A percentile compares a stretch with the other conserved stretches of the same genome.
Evolutionary conservation across 1,140 invertebrate genomes (phyloP).

Genomic region (Spodoptera litura): DNA sequence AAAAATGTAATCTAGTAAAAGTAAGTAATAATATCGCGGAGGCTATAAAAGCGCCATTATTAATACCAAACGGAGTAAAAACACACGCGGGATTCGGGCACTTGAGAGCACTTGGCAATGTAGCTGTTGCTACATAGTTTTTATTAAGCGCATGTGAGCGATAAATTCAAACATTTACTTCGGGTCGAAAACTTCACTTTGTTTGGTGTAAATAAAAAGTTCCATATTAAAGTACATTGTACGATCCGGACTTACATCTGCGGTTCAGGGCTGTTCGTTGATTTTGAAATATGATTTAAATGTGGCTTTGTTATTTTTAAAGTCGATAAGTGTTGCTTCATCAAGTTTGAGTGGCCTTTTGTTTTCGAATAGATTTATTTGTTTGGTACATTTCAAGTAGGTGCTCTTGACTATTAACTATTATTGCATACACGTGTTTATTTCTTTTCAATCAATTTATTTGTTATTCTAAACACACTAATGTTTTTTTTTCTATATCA

Average conservation of each 20-base stretch:
- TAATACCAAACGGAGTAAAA: constrained; percentile 65
- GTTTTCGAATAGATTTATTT: constrained; percentile 39
- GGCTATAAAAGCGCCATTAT: constrained; percentile 53
- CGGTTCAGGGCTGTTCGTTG: constrained; percentile 38
- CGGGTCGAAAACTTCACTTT: constrained; percentile 73
- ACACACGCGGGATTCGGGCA: constrained; percentile 61
- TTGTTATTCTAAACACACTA: neutral
- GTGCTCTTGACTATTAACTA: constrained; percentile 30
- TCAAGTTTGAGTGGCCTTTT: constrained; percentile 25
- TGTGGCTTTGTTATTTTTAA: constrained; percentile 33
- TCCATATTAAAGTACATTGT: constrained; percentile 72
- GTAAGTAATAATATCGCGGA: constrained; percentile 39
- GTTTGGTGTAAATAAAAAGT: constrained; percentile 76
- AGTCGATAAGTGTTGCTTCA: constrained; percentile 22
- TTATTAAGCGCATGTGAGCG: constrained; percentile 71
- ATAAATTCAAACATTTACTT: constrained; percentile 77
- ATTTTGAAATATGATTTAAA: constrained; percentile 23
- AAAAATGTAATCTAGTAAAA: constrained; percentile 47
- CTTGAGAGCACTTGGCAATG: constrained; percentile 60
- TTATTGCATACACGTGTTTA: constrained; percentile 8
- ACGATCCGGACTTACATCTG: constrained; percentile 43
- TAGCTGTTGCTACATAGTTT: constrained; percentile 65
- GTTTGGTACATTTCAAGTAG: constrained; percentile 14
- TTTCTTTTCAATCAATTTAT: constrained; percentile 4
- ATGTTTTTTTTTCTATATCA: constrained; percentile 21